A percentile compares a stretch with the other conserved stretches of the same genome.
These are phyloP conservation scores for Bombyx huttoni DNA, from an alignment of 2,888 invertebrate genomes.

Conservation along the genomic window DNA sequence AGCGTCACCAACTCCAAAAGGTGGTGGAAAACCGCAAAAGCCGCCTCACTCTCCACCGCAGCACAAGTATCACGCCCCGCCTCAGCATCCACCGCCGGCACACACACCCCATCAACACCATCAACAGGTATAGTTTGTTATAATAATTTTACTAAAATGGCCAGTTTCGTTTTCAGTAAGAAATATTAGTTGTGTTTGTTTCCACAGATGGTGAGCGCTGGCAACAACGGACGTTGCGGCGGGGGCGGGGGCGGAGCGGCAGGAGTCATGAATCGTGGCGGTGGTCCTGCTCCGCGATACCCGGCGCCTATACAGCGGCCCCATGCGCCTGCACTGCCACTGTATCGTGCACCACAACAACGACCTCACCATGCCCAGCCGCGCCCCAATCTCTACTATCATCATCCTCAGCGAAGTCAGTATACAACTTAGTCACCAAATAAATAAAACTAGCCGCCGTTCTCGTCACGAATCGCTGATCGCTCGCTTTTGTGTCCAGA, in stretches of 20 bases:
- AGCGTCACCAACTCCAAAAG: slow-evolving; percentile 67
- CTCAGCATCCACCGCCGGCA: slow-evolving; percentile 43
- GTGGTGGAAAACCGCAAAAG: slow-evolving; percentile 42
- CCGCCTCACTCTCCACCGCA: slow-evolving; percentile 63
- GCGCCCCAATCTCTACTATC: slow-evolving; percentile 51
- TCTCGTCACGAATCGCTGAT: slow-evolving; percentile 4
- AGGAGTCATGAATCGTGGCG: slow-evolving; percentile 36
- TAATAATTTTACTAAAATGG: neutral
- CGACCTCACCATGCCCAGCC: slow-evolving; percentile 35
- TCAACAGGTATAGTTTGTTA: slow-evolving; percentile 19
- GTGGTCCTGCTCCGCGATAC: slow-evolving; percentile 54
- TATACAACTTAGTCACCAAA: slow-evolving; percentile 12
- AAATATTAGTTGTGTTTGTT: slow-evolving; percentile 7
- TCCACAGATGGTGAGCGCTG: slow-evolving; percentile 45
- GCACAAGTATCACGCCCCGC: slow-evolving; percentile 63
- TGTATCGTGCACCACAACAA: slow-evolving; percentile 40
- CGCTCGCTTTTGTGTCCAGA: slow-evolving; percentile 16
- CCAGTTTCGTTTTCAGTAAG: slow-evolving; percentile 2
- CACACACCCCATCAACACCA: slow-evolving; percentile 59
- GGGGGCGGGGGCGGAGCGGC: slow-evolving; percentile 26
- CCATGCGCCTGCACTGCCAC: slow-evolving; percentile 49
- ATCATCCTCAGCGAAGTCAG: slow-evolving; percentile 64
- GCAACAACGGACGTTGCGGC: slow-evolving; percentile 44
- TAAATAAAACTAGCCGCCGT: slow-evolving; percentile 1
- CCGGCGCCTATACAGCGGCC: slow-evolving; percentile 73